A percentile compares a stretch with the other conserved stretches of the same genome.
Conservation (phyloP, 1,140 invertebrate genomes). For the Phymastichus coffea region DNA sequence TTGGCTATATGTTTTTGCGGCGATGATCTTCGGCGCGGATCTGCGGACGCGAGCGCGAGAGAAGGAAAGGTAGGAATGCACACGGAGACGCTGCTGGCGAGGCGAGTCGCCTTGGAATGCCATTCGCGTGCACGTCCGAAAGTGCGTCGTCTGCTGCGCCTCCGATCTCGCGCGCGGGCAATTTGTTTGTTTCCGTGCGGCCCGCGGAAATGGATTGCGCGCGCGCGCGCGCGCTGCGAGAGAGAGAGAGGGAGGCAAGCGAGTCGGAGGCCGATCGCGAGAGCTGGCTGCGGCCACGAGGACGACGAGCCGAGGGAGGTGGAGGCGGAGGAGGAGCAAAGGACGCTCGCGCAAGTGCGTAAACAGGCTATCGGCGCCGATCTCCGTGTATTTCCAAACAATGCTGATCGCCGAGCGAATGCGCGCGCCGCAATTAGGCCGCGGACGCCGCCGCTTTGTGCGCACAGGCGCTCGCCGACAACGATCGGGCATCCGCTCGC, state of each 20-base stretch:
- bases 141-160: slow-evolving; percentile 6
- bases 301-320: slow-evolving; percentile 20
- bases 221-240: slow-evolving; percentile 36
- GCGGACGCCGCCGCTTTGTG: too few relatives aligned
- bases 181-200: slow-evolving; percentile 11
- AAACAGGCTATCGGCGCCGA: slow-evolving; percentile 39
- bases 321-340: slow-evolving; percentile 37
- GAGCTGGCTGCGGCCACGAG: background rate
- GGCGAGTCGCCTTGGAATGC: slow-evolving; percentile 36
- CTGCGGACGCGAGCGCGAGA: background rate
- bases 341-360: slow-evolving; percentile 25
- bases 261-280: background rate
- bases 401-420: slow-evolving; percentile 38
- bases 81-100: too few relatives aligned
- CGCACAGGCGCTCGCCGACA: too few relatives aligned
- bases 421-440: too few relatives aligned
- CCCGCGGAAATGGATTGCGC: slow-evolving; percentile 41
- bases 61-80: too few relatives aligned
- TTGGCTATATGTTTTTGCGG: too few relatives aligned
- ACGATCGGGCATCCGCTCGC: too few relatives aligned
- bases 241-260: slow-evolving; percentile 30
- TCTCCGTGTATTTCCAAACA: slow-evolving; percentile 54
- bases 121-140: slow-evolving; percentile 29
- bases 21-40: too few relatives aligned
- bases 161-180: slow-evolving; percentile 15